These are phyloP conservation scores for Lingula anatina DNA, from an alignment of 2,888 invertebrate species.

Conservation along the genomic window DNA sequence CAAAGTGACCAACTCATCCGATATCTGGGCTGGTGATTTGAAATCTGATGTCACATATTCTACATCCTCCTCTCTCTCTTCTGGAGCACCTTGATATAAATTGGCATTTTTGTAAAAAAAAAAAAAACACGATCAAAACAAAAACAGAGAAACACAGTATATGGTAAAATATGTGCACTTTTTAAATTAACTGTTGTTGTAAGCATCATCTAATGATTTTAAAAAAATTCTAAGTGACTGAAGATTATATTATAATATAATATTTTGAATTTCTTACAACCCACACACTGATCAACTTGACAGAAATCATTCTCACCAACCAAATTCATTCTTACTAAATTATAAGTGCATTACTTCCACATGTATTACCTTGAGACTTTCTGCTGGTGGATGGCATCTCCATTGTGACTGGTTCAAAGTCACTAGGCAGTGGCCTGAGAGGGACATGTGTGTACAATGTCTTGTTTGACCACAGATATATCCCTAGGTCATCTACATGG, in stretches of 20 bases:
- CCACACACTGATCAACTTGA: not conserved
- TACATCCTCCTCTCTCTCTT: slow-evolving; percentile 19
- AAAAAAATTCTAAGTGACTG: not conserved
- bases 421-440: slow-evolving; percentile 57
- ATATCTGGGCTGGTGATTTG: slow-evolving; percentile 71
- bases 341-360: not conserved
- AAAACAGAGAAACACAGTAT: too few relatives aligned
- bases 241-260: not conserved
- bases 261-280: not conserved
- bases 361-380: slow-evolving; percentile 16
- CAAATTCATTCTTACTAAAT: not conserved
- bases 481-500: slow-evolving; percentile 80
- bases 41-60: slow-evolving; percentile 52
- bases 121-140: too few relatives aligned
- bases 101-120: not conserved
- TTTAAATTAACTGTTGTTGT: too few relatives aligned
- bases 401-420: slow-evolving; percentile 48
- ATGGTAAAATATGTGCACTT: too few relatives aligned
- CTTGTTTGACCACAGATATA: slow-evolving; percentile 91
- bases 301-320: not conserved
- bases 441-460: slow-evolving; percentile 77
- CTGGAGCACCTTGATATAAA: slow-evolving; percentile 21
- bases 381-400: slow-evolving; percentile 32
- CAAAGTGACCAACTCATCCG: slow-evolving; percentile 72
- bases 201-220: too few relatives aligned